Base-by-base conservation (phyloP, 2,113 vertebrate species). In the Esox niger region DNA sequence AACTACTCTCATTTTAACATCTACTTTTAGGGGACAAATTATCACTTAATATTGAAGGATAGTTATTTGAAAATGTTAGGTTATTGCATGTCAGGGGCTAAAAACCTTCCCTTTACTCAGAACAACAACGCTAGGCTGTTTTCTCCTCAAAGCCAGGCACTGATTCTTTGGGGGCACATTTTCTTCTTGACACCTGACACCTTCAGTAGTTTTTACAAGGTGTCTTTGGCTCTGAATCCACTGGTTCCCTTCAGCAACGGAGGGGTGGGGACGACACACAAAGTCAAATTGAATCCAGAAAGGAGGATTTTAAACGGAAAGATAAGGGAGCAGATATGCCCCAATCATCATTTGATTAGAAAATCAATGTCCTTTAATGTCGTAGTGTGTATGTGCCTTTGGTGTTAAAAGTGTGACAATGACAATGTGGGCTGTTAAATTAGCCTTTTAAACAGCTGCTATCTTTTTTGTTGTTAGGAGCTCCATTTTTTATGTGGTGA, bases 301-400 rank as follows among this genome's bases (percentile, higher is more conserved):
- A 88, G 80, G 82, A 69, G 84, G 84, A 87, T 88, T 92, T 85
- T 86, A 84, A 91, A 88, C 77, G 74, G 84, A 87, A 81, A 88
- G 89, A 91, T 90, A 89, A 91, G 88, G 79, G 78, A 70, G 76
- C 83, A 88, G 87, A 91, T 91, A 90, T 88, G 85, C 85, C 87
- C 91, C 88, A 90, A 89, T 91, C 88, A 91, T 89, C 86, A 85
- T 88, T 91, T 87, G 86, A 89, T 90, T 88, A 88, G 86, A 90
- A 91, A 91, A 91, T 91, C 91, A 90, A 90, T 91, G 84, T 86
- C 79, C 83, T 91, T 90, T 91, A 89, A 91, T 90, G 90, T 82
- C 85, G 87, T 80, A 85, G 84, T 84, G 85, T 83, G 85, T 85
- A 85, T 90, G 83, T 90, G 85, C 83, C 84, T 88, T 88, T 89